phyloP scores from a whole-genome alignment of 2,113 vertebrate genomes.

The Nycticebus coucang region DNA sequence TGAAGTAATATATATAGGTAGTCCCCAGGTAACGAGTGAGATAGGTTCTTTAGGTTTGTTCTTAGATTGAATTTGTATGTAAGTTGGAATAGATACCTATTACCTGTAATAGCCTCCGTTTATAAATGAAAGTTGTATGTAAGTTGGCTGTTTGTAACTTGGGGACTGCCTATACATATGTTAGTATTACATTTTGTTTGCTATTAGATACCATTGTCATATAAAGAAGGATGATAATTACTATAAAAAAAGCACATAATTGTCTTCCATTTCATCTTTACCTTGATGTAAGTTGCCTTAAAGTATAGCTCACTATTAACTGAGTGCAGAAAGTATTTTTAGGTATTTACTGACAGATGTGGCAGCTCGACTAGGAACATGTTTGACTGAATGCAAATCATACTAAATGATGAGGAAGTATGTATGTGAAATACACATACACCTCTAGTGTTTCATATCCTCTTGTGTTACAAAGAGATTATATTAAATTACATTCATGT shows the following conservation, averaged over 20 bases:
- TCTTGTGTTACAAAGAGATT: background rate
- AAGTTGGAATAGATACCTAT: no score
- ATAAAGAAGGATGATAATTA: constrained; percentile 7
- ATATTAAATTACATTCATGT: background rate
- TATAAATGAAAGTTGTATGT: no score
- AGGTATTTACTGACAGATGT: background rate
- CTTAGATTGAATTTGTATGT: no score
- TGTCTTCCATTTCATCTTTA: background rate
- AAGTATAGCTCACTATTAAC: background rate
- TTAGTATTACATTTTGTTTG: no score
- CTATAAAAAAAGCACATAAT: background rate
- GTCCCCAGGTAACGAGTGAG: no score
- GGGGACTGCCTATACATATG: no score
- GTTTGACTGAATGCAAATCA: background rate
- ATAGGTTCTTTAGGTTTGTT: no score
- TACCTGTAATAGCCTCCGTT: no score
- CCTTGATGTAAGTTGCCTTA: background rate
- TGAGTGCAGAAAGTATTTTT: background rate
- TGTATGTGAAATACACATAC: background rate
- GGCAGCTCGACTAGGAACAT: background rate
- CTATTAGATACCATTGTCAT: background rate
- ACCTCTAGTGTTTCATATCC: background rate
- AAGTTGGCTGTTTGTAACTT: no score
- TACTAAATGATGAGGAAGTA: background rate
- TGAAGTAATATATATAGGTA: background rate